Percentiles rank a stretch among this genome's conserved stretches.
phyloP scores from a whole-genome alignment of 2,888 invertebrate genomes.

The Chouioia cunea region DNA sequence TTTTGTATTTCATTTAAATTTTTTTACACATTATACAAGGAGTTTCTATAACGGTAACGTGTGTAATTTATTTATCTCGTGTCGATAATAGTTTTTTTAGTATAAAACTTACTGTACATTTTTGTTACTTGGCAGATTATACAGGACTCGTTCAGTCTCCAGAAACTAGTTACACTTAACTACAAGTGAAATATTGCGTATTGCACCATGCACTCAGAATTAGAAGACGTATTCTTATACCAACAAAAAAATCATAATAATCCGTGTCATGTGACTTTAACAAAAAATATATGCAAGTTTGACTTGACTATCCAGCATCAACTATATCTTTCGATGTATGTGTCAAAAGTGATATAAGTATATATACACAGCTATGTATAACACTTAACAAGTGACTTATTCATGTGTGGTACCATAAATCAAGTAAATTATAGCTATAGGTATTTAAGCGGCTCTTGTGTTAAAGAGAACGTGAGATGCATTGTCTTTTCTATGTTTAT shows the following conservation, averaged over 20 bases:
- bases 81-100: slow-evolving; percentile 60
- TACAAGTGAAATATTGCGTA: slow-evolving; percentile 46
- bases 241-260: slow-evolving; percentile 39
- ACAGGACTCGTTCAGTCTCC: slow-evolving; percentile 56
- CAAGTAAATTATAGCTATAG: slow-evolving; percentile 22
- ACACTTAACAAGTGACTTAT: slow-evolving; percentile 20
- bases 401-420: slow-evolving; percentile 25
- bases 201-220: slow-evolving; percentile 36
- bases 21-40: slow-evolving; percentile 43
- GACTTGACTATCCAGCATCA: slow-evolving; percentile 31
- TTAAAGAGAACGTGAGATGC: slow-evolving; percentile 24
- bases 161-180: slow-evolving; percentile 47
- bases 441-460: slow-evolving; percentile 23
- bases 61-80: slow-evolving; percentile 41
- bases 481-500: slow-evolving; percentile 23
- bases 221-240: slow-evolving; percentile 31
- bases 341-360: slow-evolving; percentile 15
- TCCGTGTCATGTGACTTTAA: slow-evolving; percentile 51
- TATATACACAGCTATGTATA: not conserved
- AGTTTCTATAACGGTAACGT: slow-evolving; percentile 56
- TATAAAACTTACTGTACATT: slow-evolving; percentile 61
- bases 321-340: slow-evolving; percentile 27
- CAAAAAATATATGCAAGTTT: slow-evolving; percentile 42
- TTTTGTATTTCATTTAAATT: slow-evolving; percentile 22
- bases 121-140: slow-evolving; percentile 49